These are phyloP conservation scores for Lasioglossum figueresi DNA, from an alignment of 2,888 invertebrate genomes.

Conservation along the genomic window DNA sequence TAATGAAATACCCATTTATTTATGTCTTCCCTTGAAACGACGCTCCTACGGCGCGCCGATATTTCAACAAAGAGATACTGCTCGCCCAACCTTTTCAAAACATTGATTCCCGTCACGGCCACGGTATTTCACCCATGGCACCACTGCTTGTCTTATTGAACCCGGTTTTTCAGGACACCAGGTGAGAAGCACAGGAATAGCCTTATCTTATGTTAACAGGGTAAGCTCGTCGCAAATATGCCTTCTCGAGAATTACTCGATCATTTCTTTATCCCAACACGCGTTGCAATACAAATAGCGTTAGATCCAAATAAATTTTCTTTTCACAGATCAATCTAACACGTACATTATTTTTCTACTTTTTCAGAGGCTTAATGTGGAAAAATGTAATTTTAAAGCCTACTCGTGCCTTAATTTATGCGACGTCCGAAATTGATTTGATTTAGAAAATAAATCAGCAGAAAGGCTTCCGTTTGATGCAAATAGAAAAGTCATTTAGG, in stretches of 20 bases:
- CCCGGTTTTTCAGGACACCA: not conserved
- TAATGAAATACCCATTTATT: constrained; percentile 67
- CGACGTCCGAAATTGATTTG: not conserved
- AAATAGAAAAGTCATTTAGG: too few relatives aligned
- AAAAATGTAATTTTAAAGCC: not conserved
- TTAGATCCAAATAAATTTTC: too few relatives aligned
- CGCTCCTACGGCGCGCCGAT: constrained; percentile 32
- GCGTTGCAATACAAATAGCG: not conserved
- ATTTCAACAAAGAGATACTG: constrained; percentile 28
- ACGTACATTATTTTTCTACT: not conserved
- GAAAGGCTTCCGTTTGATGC: not conserved
- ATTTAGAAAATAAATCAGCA: not conserved
- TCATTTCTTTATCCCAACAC: not conserved
- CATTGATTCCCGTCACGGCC: not conserved
- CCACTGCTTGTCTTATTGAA: not conserved
- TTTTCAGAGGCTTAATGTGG: not conserved
- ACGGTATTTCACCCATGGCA: not conserved
- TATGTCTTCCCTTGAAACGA: constrained; percentile 31
- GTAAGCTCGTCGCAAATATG: not conserved
- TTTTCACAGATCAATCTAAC: not conserved
- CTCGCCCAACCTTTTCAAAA: not conserved
- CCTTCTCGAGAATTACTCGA: not conserved
- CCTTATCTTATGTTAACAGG: constrained; percentile 1
- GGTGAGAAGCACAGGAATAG: not conserved
- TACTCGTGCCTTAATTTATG: too few relatives aligned